Evolutionary conservation across 2,888 invertebrate species (phyloP).

Genomic region (Chrysolina haemoptera): DNA sequence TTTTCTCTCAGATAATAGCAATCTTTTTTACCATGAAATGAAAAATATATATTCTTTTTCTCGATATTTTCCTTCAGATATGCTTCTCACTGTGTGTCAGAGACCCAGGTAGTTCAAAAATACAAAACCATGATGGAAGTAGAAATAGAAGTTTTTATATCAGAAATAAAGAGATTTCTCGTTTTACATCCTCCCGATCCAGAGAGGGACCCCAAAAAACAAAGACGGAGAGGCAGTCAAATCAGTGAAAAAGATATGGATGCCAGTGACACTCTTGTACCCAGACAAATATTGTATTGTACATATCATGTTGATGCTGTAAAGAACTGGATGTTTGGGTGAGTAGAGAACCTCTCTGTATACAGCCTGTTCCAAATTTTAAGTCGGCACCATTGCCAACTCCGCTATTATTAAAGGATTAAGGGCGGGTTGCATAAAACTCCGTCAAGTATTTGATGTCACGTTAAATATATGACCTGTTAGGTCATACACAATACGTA

Average conservation of each 20-base stretch:
- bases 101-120: constrained; percentile 54
- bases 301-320: constrained; percentile 60
- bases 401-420: too few species aligned
- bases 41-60: background rate
- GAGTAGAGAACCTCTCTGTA: too few species aligned
- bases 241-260: constrained; percentile 44
- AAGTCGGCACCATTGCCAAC: too few species aligned
- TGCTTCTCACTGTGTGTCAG: constrained; percentile 46
- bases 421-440: too few species aligned
- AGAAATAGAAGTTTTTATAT: constrained; percentile 55
- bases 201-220: constrained; percentile 55
- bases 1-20: too few species aligned
- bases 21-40: too few species aligned
- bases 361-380: too few species aligned
- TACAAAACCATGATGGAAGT: constrained; percentile 50
- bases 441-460: too few species aligned
- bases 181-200: constrained; percentile 52
- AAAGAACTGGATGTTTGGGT: constrained; percentile 65
- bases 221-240: constrained; percentile 56
- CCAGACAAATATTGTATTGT: constrained; percentile 57
- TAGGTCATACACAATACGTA: too few species aligned
- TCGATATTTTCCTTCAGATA: constrained; percentile 34
- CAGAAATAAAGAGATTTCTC: constrained; percentile 59
- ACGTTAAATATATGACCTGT: too few species aligned
- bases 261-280: constrained; percentile 53